These are phyloP conservation scores for Alviniconcha marisindica DNA, from an alignment of 1,140 invertebrate genomes.

Conservation along the genomic window DNA sequence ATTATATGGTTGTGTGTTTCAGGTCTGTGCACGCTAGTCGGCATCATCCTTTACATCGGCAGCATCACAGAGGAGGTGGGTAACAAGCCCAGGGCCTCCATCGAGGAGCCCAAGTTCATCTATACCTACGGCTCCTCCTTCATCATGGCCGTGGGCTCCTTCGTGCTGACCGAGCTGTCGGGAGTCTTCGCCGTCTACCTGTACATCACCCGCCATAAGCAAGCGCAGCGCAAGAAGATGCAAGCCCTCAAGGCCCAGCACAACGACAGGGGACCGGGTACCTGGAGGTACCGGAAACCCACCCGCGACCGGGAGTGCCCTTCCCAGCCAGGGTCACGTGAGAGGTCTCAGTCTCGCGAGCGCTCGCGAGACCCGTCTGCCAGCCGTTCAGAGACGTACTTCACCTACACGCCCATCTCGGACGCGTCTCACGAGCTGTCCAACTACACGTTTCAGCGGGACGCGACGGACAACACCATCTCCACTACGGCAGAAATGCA, in stretches of 20 bases:
- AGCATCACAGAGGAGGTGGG: slow-evolving; percentile 75
- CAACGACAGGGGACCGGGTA: slow-evolving; percentile 51
- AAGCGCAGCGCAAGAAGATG: slow-evolving; percentile 71
- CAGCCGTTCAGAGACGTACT: slow-evolving; percentile 73
- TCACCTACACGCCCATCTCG: slow-evolving; percentile 74
- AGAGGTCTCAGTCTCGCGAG: slow-evolving; percentile 66
- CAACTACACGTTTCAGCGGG: slow-evolving; percentile 71
- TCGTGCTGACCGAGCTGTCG: slow-evolving; percentile 72
- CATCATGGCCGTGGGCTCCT: slow-evolving; percentile 74
- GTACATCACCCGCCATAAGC: slow-evolving; percentile 74
- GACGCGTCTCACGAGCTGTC: slow-evolving; percentile 73
- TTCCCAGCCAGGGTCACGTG: slow-evolving; percentile 60
- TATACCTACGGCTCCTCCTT: slow-evolving; percentile 75
- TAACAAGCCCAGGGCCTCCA: slow-evolving; percentile 68
- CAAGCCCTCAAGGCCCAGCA: slow-evolving; percentile 61
- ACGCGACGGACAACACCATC: slow-evolving; percentile 71
- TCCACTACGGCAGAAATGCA: slow-evolving; percentile 73
- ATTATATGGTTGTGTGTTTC: too few relatives aligned
- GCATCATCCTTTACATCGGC: slow-evolving; percentile 75
- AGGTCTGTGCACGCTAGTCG: slow-evolving; percentile 73
- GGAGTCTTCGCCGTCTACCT: slow-evolving; percentile 76
- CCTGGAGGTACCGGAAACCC: slow-evolving; percentile 28
- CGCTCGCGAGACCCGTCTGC: slow-evolving; percentile 70
- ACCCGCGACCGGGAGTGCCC: slow-evolving; percentile 51
- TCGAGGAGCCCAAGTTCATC: slow-evolving; percentile 68